Percentiles rank a stretch among this genome's conserved stretches.
Conservation (phyloP, 2,113 vertebrate genomes). For the Monarcha castaneiventris region DNA sequence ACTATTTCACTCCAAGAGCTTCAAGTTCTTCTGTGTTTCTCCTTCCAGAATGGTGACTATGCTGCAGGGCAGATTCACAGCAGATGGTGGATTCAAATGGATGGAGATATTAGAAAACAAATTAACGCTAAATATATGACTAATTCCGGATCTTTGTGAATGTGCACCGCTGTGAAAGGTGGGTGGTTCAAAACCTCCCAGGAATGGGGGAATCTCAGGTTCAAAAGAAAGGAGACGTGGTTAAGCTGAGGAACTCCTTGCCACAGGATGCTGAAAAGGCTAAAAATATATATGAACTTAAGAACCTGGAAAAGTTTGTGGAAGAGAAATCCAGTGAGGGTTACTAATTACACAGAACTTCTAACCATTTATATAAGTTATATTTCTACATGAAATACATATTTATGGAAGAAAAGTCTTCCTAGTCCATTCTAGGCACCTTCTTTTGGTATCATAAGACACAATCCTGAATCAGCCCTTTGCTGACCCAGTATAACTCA, state of each 20-base stretch:
- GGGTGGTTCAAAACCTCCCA: not conserved
- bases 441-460: not conserved
- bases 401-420: constrained; percentile 2
- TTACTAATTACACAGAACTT: constrained; percentile 2
- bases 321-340: not conserved
- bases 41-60: not conserved
- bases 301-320: not conserved
- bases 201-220: not conserved
- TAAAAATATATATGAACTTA: not conserved
- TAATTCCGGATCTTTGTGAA: not conserved
- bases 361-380: not conserved
- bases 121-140: not conserved
- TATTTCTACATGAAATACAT: not conserved
- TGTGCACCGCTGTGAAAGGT: not conserved
- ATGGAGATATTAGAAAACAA: not conserved
- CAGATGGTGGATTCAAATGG: not conserved
- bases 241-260: not conserved
- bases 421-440: not conserved
- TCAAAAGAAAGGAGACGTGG: not conserved
- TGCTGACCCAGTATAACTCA: not conserved
- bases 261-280: not conserved
- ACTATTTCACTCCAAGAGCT: not conserved
- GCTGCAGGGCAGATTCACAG: not conserved
- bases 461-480: constrained; percentile 12
- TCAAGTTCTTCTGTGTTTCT: not conserved